A percentile compares a stretch with the other conserved stretches of the same genome.
Evolutionary conservation across 2,797 vertebrate species (phyloP).

Genomic region (Babyrousa celebensis): DNA sequence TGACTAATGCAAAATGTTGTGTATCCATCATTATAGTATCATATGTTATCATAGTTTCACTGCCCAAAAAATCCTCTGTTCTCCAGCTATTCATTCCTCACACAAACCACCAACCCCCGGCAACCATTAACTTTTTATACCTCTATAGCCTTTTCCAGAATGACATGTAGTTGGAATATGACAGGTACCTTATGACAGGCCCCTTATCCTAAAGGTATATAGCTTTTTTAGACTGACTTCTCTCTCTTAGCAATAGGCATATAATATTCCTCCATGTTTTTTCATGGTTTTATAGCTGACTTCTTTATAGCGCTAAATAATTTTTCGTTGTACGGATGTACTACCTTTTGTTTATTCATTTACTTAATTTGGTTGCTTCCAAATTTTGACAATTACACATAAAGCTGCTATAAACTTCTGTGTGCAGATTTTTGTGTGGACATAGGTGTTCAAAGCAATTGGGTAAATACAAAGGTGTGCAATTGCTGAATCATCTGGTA

Average conservation of each 20-base stretch:
- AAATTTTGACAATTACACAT: not conserved
- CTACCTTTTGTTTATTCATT: not conserved
- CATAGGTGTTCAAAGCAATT: not conserved
- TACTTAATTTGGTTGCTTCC: not conserved
- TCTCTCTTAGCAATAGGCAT: not conserved
- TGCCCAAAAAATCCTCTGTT: not conserved
- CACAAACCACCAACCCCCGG: not conserved
- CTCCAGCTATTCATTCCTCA: not conserved
- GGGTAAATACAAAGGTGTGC: not conserved
- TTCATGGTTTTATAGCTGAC: not conserved
- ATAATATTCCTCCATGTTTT: not conserved
- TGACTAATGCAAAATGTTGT: not conserved
- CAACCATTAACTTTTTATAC: not conserved
- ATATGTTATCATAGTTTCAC: not conserved
- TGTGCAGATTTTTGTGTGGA: not conserved
- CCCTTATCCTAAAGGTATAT: not conserved
- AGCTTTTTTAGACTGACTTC: not conserved
- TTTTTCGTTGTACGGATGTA: not conserved
- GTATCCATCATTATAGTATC: not conserved
- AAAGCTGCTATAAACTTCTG: not conserved
- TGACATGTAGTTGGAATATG: not conserved
- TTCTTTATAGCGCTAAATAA: not conserved
- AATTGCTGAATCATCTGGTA: not conserved
- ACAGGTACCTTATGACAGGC: no score
- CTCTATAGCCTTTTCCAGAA: not conserved